phyloP scores from a whole-genome alignment of 1,140 invertebrate species.

The Zaprionus gabonicus region DNA sequence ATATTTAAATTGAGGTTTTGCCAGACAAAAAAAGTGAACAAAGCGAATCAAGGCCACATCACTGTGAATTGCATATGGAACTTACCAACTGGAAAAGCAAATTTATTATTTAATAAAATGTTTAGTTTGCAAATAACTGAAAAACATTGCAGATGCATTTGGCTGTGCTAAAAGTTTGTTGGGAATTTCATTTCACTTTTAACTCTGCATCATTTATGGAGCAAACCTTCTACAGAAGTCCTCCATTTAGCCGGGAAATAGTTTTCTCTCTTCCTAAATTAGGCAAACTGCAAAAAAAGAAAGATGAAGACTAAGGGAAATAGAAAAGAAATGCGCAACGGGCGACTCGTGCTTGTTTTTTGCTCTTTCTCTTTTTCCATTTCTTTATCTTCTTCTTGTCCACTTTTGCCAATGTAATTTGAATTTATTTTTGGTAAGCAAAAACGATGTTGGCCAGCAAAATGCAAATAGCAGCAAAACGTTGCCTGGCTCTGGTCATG shows the following conservation, averaged over 20 bases:
- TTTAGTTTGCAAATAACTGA: neutral
- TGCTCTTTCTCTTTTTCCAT: neutral
- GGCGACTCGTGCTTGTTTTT: neutral
- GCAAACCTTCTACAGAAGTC: neutral
- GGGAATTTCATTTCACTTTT: neutral
- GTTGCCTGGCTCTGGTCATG: slow-evolving; percentile 29
- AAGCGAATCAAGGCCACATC: neutral
- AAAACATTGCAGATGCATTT: neutral
- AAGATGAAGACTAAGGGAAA: neutral
- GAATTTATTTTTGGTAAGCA: slow-evolving; percentile 59
- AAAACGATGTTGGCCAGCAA: slow-evolving; percentile 38
- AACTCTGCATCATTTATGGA: neutral
- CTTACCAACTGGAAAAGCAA: neutral
- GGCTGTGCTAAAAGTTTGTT: neutral
- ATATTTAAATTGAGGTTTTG: neutral
- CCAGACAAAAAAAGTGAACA: neutral
- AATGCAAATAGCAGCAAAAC: slow-evolving; percentile 66
- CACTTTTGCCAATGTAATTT: slow-evolving; percentile 47
- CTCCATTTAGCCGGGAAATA: neutral
- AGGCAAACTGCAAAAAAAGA: slow-evolving; percentile 22
- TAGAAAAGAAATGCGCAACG: slow-evolving; percentile 34
- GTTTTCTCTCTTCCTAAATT: slow-evolving; percentile 25
- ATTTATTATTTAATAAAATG: neutral
- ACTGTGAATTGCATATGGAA: neutral
- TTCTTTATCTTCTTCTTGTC: slow-evolving; percentile 12